A percentile compares a stretch with the other conserved stretches of the same genome.
Conservation (phyloP, 2,888 invertebrate genomes). For the Sarcophaga subvicina region DNA sequence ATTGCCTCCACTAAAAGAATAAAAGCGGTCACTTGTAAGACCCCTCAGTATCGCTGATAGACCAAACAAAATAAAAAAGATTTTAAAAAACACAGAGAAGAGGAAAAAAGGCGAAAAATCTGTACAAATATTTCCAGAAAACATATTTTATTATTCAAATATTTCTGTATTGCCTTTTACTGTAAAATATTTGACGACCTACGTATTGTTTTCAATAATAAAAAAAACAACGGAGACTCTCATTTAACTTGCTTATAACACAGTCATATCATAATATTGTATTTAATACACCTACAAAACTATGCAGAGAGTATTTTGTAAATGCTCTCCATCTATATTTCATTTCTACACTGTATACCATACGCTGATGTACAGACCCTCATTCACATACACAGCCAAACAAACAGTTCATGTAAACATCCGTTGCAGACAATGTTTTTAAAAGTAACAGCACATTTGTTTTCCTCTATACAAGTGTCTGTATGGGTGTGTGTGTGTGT, state of each 20-base stretch:
- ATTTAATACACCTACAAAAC: constrained; percentile 48
- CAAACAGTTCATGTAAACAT: constrained; percentile 62
- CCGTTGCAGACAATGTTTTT: constrained; percentile 67
- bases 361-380: not conserved
- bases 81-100: no score
- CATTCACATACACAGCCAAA: not conserved
- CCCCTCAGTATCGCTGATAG: no score
- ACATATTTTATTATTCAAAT: no score
- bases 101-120: no score
- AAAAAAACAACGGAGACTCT: not conserved
- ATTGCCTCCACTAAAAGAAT: no score
- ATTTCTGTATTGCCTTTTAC: no score
- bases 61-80: no score
- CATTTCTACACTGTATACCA: not conserved
- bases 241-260: constrained; percentile 38
- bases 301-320: constrained; percentile 18
- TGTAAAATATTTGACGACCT: no score
- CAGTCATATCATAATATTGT: constrained; percentile 37
- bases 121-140: no score
- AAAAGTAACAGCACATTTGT: not conserved
- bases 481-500: not conserved
- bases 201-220: not conserved
- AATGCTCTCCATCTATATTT: not conserved
- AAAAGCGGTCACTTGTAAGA: no score
- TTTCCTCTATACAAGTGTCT: not conserved